Percentiles rank a stretch among this genome's conserved stretches.
phyloP scores from a whole-genome alignment of 2,797 vertebrate genomes.

The Poeciliopsis presidionis region DNA sequence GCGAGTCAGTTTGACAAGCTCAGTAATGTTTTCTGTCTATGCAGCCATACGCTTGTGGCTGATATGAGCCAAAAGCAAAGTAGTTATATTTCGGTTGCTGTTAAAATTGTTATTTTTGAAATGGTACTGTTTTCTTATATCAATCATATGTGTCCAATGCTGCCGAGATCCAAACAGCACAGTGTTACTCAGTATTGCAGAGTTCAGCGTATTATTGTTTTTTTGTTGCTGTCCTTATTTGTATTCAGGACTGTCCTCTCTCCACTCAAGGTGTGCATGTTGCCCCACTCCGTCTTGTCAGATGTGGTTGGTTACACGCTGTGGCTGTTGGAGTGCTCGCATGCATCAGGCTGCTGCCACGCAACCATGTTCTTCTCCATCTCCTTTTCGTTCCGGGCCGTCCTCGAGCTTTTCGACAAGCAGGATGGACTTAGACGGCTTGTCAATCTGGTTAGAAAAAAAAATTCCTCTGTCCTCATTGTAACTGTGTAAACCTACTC shows the following conservation, averaged over 20 bases:
- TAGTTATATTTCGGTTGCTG: background rate
- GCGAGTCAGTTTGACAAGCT: background rate
- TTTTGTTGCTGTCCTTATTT: conserved; percentile 17
- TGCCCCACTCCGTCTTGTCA: conserved; percentile 92
- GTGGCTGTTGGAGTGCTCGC: conserved; percentile 98
- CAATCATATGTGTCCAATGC: background rate
- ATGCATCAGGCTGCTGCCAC: conserved; percentile 97
- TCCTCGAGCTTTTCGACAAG: conserved; percentile 95
- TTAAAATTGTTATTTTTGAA: background rate
- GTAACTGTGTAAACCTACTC: conserved; percentile 6
- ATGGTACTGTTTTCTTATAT: background rate
- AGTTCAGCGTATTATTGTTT: background rate
- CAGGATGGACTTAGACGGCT: conserved; percentile 95
- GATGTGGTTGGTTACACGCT: conserved; percentile 97
- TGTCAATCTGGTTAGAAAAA: conserved; percentile 87
- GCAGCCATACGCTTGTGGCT: background rate
- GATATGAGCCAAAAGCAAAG: background rate
- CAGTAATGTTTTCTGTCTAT: background rate
- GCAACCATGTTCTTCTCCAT: conserved; percentile 99
- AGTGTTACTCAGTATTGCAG: background rate
- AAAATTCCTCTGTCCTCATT: background rate
- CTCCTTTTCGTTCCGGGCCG: conserved; percentile 96
- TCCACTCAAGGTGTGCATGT: conserved; percentile 90
- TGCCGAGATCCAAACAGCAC: background rate
- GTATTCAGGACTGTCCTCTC: conserved; percentile 39